These are phyloP conservation scores for Sympetrum striolatum DNA, from an alignment of 2,888 invertebrate species.

Conservation along the genomic window DNA sequence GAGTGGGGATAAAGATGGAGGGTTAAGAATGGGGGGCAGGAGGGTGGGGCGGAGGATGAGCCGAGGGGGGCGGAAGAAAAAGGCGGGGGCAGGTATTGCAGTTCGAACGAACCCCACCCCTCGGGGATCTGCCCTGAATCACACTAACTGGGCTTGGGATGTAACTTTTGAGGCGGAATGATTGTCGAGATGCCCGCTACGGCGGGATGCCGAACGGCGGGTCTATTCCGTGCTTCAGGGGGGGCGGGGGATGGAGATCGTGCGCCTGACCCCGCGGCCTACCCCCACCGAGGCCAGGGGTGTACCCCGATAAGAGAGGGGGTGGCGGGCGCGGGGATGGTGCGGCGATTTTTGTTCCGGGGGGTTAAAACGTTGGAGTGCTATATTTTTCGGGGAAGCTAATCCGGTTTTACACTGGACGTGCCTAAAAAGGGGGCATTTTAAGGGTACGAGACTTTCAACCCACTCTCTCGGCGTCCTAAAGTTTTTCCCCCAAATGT, in stretches of 20 bases:
- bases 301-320: background rate
- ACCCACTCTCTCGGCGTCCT: background rate
- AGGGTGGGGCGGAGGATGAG: background rate
- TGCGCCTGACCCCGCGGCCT: conserved; percentile 10
- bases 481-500: background rate
- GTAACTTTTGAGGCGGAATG: conserved; percentile 43
- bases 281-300: background rate
- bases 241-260: background rate
- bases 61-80: background rate
- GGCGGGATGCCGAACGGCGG: conserved; percentile 11
- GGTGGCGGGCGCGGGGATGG: background rate
- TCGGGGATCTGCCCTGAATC: conserved; percentile 37
- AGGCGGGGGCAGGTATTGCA: background rate
- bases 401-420: conserved; percentile 42
- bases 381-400: conserved; percentile 38
- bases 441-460: background rate
- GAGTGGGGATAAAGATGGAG: conserved; percentile 27
- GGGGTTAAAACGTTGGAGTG: conserved; percentile 23
- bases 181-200: conserved; percentile 29
- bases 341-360: conserved; percentile 22
- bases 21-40: background rate
- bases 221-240: background rate
- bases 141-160: conserved; percentile 41
- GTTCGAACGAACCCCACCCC: background rate
- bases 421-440: conserved; percentile 23